Conservation (phyloP, 2,113 vertebrate species). For the Parus major region DNA sequence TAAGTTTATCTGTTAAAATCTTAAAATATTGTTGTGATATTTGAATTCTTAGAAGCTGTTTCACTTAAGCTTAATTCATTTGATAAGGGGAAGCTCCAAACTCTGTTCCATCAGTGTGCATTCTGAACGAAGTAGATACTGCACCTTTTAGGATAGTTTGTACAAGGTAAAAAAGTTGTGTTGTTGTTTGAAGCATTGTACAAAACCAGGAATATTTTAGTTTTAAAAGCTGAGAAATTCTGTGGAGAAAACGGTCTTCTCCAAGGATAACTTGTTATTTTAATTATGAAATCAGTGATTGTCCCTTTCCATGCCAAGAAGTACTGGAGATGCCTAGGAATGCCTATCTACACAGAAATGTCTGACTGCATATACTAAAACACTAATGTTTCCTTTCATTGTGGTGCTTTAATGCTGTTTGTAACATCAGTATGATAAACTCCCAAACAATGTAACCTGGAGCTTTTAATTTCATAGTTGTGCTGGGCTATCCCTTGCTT, state of each 20-base stretch:
- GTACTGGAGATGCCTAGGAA: background rate
- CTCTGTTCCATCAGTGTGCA: background rate
- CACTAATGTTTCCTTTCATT: conserved; percentile 47
- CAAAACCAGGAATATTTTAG: background rate
- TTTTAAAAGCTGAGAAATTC: conserved; percentile 24
- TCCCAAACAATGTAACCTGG: background rate
- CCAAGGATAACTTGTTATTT: background rate
- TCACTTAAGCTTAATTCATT: background rate
- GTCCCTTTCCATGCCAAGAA: background rate
- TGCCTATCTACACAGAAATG: background rate
- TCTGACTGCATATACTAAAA: conserved; percentile 13
- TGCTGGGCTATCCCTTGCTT: conserved; percentile 2
- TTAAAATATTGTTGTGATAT: background rate
- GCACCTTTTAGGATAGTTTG: background rate
- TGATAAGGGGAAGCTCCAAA: background rate
- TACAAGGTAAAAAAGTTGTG: background rate
- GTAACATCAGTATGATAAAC: background rate
- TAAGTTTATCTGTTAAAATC: background rate
- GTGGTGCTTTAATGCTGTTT: conserved; percentile 34
- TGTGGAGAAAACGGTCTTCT: background rate
- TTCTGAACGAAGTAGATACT: background rate
- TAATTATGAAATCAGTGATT: background rate
- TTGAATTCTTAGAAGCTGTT: background rate
- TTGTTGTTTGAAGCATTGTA: background rate
- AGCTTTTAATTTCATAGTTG: background rate